Evolutionary conservation across 2,113 vertebrate genomes (phyloP).

Genomic region (Eira barbara): DNA sequence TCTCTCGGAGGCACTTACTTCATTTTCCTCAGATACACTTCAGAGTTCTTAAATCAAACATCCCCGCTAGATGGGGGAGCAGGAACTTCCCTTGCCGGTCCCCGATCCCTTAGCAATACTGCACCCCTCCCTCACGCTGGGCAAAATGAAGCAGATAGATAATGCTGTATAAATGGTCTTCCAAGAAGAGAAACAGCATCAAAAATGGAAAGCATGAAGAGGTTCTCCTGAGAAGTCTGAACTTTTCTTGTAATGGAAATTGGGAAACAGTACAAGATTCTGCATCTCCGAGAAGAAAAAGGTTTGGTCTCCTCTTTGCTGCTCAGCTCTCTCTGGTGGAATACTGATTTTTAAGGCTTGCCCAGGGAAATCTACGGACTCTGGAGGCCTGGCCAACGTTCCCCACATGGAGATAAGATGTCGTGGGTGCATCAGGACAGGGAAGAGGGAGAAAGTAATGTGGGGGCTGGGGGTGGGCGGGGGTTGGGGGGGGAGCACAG

Average conservation of each 20-base stretch:
- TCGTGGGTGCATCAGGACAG: background rate
- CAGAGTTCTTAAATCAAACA: background rate
- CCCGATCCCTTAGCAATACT: background rate
- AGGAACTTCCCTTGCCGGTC: rapidly evolving
- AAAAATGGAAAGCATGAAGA: background rate
- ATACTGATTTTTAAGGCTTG: background rate
- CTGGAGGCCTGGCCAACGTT: background rate
- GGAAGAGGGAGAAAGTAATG: background rate
- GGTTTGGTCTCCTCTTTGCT: background rate
- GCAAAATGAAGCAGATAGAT: background rate
- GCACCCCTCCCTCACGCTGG: background rate
- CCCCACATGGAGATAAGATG: background rate
- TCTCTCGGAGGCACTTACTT: background rate
- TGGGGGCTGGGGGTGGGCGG: background rate
- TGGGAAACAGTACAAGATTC: background rate
- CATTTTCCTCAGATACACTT: background rate
- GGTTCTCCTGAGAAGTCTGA: background rate
- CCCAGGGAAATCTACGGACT: background rate
- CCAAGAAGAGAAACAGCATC: background rate
- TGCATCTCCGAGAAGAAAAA: background rate
- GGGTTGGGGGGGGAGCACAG: background rate
- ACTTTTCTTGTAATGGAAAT: background rate
- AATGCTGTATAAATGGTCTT: background rate
- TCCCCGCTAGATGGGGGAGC: background rate
- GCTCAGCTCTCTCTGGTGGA: conserved; percentile 24